These are phyloP conservation scores for Gallinago solitaria DNA, from an alignment of 2,797 vertebrate genomes.

Conservation along the genomic window DNA sequence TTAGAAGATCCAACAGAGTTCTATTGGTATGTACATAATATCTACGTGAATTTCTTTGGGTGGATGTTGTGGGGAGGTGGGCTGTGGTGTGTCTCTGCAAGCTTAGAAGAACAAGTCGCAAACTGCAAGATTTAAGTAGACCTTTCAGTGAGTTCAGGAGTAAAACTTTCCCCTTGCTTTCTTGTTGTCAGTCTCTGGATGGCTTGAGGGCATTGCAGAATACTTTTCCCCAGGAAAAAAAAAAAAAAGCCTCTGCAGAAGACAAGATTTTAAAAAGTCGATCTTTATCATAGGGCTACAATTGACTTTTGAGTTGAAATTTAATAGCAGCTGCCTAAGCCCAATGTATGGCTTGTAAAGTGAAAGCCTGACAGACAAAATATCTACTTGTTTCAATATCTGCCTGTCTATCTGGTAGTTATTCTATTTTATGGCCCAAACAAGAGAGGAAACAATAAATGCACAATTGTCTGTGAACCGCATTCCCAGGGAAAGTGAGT, in stretches of 20 bases:
- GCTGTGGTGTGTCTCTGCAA: neutral
- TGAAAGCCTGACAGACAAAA: neutral
- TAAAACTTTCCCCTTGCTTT: neutral
- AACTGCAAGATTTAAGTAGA: neutral
- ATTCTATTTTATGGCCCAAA: neutral
- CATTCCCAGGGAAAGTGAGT: neutral
- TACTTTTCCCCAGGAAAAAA: neutral
- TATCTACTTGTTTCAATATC: neutral
- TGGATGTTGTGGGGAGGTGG: rapidly evolving
- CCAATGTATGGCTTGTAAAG: neutral
- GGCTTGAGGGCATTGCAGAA: neutral
- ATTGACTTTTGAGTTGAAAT: neutral
- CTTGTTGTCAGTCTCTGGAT: neutral
- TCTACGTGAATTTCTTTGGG: neutral
- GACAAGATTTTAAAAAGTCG: neutral
- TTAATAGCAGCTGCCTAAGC: neutral
- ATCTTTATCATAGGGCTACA: neutral
- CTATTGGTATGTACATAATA: neutral
- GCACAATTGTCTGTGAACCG: neutral
- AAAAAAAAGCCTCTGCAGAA: neutral
- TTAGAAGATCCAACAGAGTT: neutral
- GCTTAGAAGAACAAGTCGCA: neutral
- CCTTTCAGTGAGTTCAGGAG: neutral
- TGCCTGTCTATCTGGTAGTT: neutral
- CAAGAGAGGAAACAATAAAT: neutral